A percentile compares a stretch with the other conserved stretches of the same genome.
Evolutionary conservation across 2,797 vertebrate species (phyloP).

Genomic region (Dicrostonyx torquatus): DNA sequence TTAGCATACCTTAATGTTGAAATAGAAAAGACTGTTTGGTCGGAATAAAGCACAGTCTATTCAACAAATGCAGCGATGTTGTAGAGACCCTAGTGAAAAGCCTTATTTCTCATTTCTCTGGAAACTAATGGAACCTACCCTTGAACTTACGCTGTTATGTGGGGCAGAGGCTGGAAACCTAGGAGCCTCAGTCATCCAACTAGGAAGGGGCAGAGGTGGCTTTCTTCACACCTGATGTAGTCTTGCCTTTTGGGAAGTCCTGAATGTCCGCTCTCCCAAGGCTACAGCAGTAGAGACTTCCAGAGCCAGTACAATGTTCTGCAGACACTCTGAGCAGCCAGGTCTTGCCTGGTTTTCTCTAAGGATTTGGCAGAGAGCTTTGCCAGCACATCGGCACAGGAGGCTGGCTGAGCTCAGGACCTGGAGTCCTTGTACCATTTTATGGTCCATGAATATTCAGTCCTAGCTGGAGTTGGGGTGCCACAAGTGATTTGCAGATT

Average conservation of each 20-base stretch:
- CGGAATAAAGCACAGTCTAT: background rate
- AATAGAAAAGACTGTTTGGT: background rate
- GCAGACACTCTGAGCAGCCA: background rate
- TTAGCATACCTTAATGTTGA: conserved; percentile 25
- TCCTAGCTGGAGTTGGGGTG: background rate
- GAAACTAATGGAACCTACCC: background rate
- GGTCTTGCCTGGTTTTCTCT: background rate
- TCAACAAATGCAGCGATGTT: background rate
- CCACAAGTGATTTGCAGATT: background rate
- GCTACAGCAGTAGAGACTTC: background rate
- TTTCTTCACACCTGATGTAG: background rate
- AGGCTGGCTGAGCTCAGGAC: background rate
- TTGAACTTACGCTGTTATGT: background rate
- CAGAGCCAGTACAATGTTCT: background rate
- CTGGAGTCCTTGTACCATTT: background rate
- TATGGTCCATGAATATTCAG: background rate
- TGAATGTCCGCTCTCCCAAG: background rate
- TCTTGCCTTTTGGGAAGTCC: background rate
- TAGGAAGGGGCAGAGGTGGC: background rate
- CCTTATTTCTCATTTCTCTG: background rate
- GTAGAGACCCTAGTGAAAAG: background rate
- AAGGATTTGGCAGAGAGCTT: background rate
- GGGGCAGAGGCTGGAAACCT: background rate
- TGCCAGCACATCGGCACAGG: background rate
- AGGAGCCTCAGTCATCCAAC: no score